Percentiles rank a stretch among this genome's conserved stretches.
phyloP scores from a whole-genome alignment of 2,113 vertebrate species.

The Malurus cyaneus region DNA sequence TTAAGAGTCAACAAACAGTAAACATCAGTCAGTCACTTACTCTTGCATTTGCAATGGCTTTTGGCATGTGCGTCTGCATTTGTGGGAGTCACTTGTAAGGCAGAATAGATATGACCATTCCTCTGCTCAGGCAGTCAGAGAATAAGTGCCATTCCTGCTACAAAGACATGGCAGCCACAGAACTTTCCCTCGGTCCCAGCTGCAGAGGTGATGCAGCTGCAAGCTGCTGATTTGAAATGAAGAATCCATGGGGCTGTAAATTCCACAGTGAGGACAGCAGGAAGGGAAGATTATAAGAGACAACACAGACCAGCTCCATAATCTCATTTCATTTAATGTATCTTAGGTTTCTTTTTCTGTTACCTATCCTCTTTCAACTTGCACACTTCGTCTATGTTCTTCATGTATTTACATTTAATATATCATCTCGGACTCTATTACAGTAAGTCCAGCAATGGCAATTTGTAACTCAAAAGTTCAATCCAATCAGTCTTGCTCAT shows the following conservation, averaged over 20 bases:
- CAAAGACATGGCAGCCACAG: not conserved
- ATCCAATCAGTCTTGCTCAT: not conserved
- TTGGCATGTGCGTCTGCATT: not conserved
- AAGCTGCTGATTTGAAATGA: not conserved
- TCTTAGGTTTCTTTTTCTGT: not conserved
- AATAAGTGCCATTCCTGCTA: not conserved
- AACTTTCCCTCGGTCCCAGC: not conserved
- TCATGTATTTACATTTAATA: not conserved
- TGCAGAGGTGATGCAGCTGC: not conserved
- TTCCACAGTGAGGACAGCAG: not conserved
- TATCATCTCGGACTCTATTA: not conserved
- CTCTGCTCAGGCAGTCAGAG: not conserved
- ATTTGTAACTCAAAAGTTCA: not conserved
- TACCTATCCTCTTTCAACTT: not conserved
- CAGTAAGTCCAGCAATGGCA: not conserved
- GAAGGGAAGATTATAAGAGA: not conserved
- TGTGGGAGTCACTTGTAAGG: not conserved
- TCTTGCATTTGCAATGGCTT: not conserved
- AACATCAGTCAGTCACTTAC: not conserved
- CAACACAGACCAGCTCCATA: not conserved
- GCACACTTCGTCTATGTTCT: not conserved
- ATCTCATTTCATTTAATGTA: not conserved
- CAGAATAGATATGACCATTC: not conserved
- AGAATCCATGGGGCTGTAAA: not conserved
- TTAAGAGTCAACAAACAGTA: not conserved